Percentiles rank a stretch among this genome's conserved stretches.
Evolutionary conservation across 1,140 invertebrate genomes (phyloP).

Genomic region (Psilanteris sp.): DNA sequence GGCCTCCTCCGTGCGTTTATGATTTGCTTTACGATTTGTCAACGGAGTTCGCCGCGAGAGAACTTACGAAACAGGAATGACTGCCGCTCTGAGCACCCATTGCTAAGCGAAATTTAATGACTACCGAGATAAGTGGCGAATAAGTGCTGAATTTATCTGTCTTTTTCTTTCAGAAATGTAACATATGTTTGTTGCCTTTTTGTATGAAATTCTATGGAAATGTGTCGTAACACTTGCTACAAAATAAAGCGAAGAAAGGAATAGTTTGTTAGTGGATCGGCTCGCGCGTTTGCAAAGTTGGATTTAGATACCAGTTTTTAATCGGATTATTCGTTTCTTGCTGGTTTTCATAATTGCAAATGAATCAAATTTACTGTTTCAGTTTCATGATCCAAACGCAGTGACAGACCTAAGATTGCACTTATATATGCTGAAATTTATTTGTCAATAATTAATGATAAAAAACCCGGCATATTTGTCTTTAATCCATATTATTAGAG

Average conservation of each 20-base stretch:
- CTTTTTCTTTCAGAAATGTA: conserved; percentile 47
- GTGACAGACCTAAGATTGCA: no score
- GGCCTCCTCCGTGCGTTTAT: conserved; percentile 59
- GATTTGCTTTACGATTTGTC: conserved; percentile 68
- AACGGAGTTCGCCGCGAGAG: conserved; percentile 53
- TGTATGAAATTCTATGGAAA: conserved; percentile 41
- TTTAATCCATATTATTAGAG: no score
- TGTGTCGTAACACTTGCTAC: conserved; percentile 22
- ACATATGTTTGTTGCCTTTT: conserved; percentile 38
- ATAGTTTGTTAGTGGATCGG: conserved; percentile 11
- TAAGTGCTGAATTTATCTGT: conserved; percentile 58
- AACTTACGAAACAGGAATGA: conserved; percentile 65
- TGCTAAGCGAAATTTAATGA: conserved; percentile 67
- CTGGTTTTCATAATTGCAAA: neutral
- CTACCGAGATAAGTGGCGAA: conserved; percentile 58
- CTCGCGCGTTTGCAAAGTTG: neutral
- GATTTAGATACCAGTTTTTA: conserved; percentile 8
- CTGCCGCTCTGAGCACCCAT: conserved; percentile 46
- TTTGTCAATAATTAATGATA: no score
- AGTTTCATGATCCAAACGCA: no score
- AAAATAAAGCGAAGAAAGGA: conserved; percentile 22
- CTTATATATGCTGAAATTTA: no score
- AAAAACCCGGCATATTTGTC: no score
- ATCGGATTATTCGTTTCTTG: conserved; percentile 9
- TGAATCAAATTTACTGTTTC: neutral